Percentiles rank a stretch among this genome's conserved stretches.
phyloP scores from a whole-genome alignment of 2,113 vertebrate genomes.

The Nannospalax galili region DNA sequence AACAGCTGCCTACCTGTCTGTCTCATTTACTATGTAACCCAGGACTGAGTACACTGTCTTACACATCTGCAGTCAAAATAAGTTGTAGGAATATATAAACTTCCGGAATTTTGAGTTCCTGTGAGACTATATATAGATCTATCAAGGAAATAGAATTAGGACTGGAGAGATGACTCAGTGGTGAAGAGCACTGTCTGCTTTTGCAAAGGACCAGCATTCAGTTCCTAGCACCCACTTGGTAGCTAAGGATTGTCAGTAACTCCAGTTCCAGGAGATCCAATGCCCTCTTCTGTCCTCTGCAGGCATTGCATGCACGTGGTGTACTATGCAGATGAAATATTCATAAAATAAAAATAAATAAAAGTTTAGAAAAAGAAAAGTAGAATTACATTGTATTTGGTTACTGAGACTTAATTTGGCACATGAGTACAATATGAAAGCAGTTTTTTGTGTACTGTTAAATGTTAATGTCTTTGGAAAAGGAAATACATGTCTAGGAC shows the following conservation, averaged over 20 bases:
- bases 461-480: slow-evolving; percentile 19
- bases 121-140: neutral
- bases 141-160: slow-evolving; percentile 20
- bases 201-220: too few species aligned
- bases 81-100: slow-evolving; percentile 20
- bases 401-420: slow-evolving; percentile 45
- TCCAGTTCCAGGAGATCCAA: too few species aligned
- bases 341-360: too few species aligned
- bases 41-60: neutral
- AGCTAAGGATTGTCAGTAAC: too few species aligned
- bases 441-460: neutral
- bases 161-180: too few species aligned
- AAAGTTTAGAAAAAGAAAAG: neutral
- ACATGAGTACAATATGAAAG: neutral
- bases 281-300: too few species aligned
- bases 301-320: too few species aligned
- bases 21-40: neutral
- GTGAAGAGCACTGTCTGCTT: too few species aligned
- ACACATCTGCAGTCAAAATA: neutral
- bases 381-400: slow-evolving; percentile 7
- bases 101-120: slow-evolving; percentile 31
- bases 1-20: neutral
- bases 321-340: too few species aligned
- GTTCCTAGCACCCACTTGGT: too few species aligned
- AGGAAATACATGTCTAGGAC: neutral